Evolutionary conservation across 2,113 vertebrate genomes (phyloP).

Genomic region (Corvus moneduloides): DNA sequence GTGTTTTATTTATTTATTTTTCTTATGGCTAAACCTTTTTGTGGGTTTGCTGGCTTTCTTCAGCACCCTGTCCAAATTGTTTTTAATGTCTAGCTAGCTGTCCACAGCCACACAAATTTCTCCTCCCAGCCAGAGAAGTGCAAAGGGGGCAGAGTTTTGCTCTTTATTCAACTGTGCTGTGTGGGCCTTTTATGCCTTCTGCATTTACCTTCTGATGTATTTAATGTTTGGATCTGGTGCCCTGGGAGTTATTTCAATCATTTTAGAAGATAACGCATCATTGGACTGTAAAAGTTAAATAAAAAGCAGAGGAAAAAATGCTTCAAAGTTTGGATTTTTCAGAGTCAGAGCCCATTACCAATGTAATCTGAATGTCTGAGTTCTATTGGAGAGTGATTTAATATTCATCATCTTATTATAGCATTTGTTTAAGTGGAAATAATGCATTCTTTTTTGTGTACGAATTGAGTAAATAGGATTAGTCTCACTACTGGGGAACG

Average conservation of each 20-base stretch:
- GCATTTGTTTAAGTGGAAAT: conserved; percentile 41
- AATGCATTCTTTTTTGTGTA: conserved; percentile 23
- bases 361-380: background rate
- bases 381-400: conserved; percentile 4
- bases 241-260: background rate
- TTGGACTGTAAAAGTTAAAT: conserved; percentile 3
- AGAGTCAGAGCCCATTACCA: background rate
- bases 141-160: background rate
- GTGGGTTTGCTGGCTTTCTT: background rate
- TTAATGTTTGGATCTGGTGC: background rate
- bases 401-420: background rate
- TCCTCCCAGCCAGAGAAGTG: fast-evolving
- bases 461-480: conserved; percentile 29
- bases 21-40: background rate
- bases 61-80: background rate
- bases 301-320: background rate
- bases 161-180: background rate
- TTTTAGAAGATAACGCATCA: background rate
- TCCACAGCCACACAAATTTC: background rate
- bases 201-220: background rate
- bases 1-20: background rate
- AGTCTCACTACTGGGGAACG: background rate
- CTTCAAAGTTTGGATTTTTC: background rate
- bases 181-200: background rate
- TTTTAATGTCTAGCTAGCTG: background rate